phyloP scores from a whole-genome alignment of 2,888 invertebrate species.

The Andrena camellia region DNA sequence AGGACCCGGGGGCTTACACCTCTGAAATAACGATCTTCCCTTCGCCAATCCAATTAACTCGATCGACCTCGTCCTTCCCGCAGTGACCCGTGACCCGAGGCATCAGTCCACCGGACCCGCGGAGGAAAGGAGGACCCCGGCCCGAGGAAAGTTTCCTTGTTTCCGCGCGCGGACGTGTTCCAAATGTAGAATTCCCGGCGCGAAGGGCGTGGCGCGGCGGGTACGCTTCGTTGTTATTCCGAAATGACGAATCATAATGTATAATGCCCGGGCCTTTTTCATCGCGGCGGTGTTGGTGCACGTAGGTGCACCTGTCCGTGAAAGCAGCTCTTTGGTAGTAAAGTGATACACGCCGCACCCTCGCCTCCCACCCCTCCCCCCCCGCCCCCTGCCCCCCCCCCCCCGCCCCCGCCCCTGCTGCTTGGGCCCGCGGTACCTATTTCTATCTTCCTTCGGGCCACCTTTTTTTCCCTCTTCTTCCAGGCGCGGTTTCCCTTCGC shows the following conservation, averaged over 20 bases:
- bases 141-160: conserved; percentile 61
- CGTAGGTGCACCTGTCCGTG: conserved; percentile 74
- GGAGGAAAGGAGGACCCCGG: conserved; percentile 5
- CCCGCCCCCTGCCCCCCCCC: neutral
- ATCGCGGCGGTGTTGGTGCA: conserved; percentile 67
- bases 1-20: neutral
- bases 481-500: conserved; percentile 15
- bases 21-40: neutral
- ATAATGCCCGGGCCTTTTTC: conserved; percentile 79
- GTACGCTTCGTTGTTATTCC: conserved; percentile 83
- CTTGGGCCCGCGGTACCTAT: conserved; percentile 12
- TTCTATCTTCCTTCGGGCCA: conserved; percentile 38
- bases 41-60: conserved; percentile 5
- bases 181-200: conserved; percentile 82
- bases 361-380: neutral
- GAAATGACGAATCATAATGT: conserved; percentile 85
- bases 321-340: conserved; percentile 69
- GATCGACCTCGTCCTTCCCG: neutral
- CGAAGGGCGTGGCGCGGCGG: conserved; percentile 78
- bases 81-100: conserved; percentile 1
- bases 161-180: conserved; percentile 77
- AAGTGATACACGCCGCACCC: conserved; percentile 59
- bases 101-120: neutral
- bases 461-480: conserved; percentile 15
- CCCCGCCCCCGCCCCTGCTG: neutral